Evolutionary conservation across 35 echinoderm and acorn worm species (phyloP), one percentile per base, ranked within the genome.

Genomic region (Heliocidaris erythrogramma): DNA sequence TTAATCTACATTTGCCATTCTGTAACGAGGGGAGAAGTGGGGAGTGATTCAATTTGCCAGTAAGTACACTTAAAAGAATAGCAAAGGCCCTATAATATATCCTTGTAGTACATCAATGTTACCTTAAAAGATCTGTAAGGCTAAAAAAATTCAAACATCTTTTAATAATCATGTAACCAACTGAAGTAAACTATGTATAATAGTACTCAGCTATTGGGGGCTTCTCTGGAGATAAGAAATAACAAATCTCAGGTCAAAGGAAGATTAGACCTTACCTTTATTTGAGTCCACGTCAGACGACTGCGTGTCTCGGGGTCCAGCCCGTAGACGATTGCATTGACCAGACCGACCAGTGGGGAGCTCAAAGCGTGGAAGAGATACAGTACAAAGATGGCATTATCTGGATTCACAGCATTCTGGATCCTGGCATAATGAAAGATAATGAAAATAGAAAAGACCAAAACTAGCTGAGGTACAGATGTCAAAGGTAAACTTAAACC

Each of bases 311-410:
- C 98, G 65, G 95, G 92, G 65, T 99, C 98, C 60, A 99, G 24
- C 5, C 98, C 98, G 95, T 99, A 99, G 9, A 97, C 98, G 0
- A 97, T 86, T 7, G 98, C 95, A 94, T 99, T 99, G 9, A 99
- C 94, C n/a, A 95, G 49, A 17, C 98, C 98, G 56, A 96, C 94
- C 29, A 99, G 49, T 2, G 98, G 98, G 16, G 95, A 95, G 5
- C 95, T 93, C 27, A 97, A 69, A 49, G 98, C 96, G 86, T 99
- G 98, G 4, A 99, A 94, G 30, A 99, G 49, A 7, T 94, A 94
- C 24, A 99, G 65, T 4, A 85, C 98, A 96, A 99, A 99, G 7
- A 99, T 60, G 65, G 98, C 91, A 48, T 99, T 49, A 85, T 94
- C 93, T 18, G 60, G 96, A 88, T 88, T 95, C 24, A 65, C 96